A percentile compares a stretch with the other conserved stretches of the same genome.
These are phyloP conservation scores for Protonibea diacanthus DNA, from an alignment of 2,797 vertebrate species.

Conservation along the genomic window DNA sequence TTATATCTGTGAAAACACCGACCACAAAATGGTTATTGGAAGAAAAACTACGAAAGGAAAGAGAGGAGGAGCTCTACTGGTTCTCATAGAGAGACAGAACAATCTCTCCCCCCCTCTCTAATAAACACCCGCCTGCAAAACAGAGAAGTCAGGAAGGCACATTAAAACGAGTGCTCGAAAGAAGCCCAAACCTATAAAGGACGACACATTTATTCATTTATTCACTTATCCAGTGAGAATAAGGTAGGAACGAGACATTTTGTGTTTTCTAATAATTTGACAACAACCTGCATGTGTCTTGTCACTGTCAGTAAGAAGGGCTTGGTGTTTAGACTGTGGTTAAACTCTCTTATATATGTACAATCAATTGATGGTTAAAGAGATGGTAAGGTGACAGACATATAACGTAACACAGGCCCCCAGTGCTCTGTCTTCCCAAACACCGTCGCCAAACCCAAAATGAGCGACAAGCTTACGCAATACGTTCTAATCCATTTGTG, in stretches of 20 bases:
- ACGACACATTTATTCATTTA: not conserved
- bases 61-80: conserved; percentile 55
- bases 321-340: not conserved
- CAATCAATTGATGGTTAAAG: not conserved
- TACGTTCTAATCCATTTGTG: not conserved
- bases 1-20: not conserved
- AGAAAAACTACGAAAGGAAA: conserved; percentile 22
- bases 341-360: not conserved
- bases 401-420: not conserved
- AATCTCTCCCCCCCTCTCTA: not conserved
- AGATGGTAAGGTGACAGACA: not conserved
- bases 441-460: not conserved
- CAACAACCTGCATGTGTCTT: not conserved
- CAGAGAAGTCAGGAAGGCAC: not conserved
- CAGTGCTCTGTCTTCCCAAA: not conserved
- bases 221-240: not conserved
- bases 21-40: not conserved
- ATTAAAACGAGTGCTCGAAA: conserved; percentile 4
- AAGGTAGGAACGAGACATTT: conserved; percentile 44
- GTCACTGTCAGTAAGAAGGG: not conserved
- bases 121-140: conserved; percentile 1
- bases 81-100: conserved; percentile 1
- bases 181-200: not conserved
- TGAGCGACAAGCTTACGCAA: conserved; percentile 4
- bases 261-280: not conserved